Conservation (phyloP, 2,888 invertebrate genomes). For the Leistus spinibarbis region DNA sequence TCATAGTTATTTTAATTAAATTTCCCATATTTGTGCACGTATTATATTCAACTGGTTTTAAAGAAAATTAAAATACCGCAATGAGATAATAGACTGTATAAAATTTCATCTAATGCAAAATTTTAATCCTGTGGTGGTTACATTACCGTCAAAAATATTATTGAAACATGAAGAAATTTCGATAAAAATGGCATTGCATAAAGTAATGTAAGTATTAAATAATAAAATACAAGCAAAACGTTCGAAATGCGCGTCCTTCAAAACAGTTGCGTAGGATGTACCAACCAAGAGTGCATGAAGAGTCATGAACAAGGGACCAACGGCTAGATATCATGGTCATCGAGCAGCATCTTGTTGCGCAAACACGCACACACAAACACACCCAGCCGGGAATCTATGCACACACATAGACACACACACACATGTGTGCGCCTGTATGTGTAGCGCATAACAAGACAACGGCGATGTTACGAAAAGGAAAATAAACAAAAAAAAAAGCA, state of each 20-base stretch:
- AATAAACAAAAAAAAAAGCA: conserved; percentile 19
- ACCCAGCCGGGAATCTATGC: background rate
- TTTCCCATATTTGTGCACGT: no score
- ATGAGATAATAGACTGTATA: no score
- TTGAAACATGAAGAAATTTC: no score
- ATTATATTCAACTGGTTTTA: no score
- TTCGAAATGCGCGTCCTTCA: background rate
- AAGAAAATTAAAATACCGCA: no score
- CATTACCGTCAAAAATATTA: no score
- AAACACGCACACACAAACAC: background rate
- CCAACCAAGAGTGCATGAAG: background rate
- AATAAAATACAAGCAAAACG: background rate
- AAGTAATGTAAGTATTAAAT: background rate
- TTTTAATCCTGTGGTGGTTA: no score
- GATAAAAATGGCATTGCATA: background rate
- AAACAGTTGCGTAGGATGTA: background rate
- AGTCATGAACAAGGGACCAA: background rate
- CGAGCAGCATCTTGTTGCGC: background rate
- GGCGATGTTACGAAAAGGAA: conserved; percentile 31
- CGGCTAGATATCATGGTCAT: background rate
- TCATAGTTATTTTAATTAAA: no score
- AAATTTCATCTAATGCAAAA: no score
- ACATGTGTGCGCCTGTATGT: background rate
- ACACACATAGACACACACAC: background rate
- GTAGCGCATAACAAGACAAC: background rate